Evolutionary conservation across 1,140 invertebrate species (phyloP).

Genomic region (Atta cephalotes): DNA sequence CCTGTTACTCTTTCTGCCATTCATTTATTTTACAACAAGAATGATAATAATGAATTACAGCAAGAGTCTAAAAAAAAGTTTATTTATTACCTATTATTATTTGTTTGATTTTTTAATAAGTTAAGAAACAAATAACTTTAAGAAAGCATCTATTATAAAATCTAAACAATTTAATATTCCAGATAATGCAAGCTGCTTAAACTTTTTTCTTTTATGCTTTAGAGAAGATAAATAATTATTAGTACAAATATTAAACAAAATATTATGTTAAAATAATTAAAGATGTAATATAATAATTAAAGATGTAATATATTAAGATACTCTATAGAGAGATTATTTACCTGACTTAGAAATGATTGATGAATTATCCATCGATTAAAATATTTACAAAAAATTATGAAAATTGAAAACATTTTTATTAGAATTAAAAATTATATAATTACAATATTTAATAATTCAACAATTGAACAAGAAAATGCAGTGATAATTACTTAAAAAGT

Average conservation of each 20-base stretch:
- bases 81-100: not conserved
- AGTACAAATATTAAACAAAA: too few relatives aligned
- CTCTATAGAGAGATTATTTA: too few relatives aligned
- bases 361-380: not conserved
- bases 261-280: too few relatives aligned
- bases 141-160: not conserved
- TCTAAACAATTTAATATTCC: not conserved
- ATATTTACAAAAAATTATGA: not conserved
- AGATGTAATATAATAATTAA: too few relatives aligned
- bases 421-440: not conserved
- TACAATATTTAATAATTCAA: not conserved
- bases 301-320: too few relatives aligned
- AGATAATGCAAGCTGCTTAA: too few relatives aligned
- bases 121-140: not conserved
- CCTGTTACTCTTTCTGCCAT: slow-evolving; percentile 7
- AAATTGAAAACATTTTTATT: not conserved
- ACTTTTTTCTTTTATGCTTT: too few relatives aligned
- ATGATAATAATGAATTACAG: slow-evolving; percentile 1
- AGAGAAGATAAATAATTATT: too few relatives aligned
- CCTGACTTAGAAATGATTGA: not conserved
- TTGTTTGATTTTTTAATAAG: slow-evolving; percentile 17
- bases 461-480: not conserved
- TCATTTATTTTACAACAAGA: slow-evolving; percentile 32
- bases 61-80: not conserved
- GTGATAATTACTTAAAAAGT: not conserved